Evolutionary conservation across 2,888 invertebrate genomes (phyloP).

Genomic region (Agriopis leucophaearia): DNA sequence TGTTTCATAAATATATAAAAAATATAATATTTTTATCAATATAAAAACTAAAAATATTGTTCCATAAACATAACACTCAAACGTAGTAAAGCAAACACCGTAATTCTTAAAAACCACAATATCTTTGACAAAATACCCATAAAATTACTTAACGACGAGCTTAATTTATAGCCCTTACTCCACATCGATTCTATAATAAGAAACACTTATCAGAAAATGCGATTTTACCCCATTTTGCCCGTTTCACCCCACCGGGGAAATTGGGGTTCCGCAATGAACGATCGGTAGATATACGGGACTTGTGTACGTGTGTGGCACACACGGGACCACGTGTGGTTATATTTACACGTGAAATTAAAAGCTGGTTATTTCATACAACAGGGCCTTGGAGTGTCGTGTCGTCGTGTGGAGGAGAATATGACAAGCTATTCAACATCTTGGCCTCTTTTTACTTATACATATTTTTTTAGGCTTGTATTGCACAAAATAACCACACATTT

Average conservation of each 20-base stretch:
- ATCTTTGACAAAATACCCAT: slow-evolving; percentile 25
- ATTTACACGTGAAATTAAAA: slow-evolving; percentile 29
- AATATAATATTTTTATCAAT: background rate
- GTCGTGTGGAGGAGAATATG: background rate
- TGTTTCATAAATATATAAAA: too few species aligned
- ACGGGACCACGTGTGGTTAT: slow-evolving; percentile 16
- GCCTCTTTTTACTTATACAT: background rate
- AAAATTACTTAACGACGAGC: slow-evolving; percentile 32
- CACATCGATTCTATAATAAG: slow-evolving; percentile 37
- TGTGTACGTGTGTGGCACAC: slow-evolving; percentile 15
- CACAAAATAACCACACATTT: too few species aligned
- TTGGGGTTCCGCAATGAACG: slow-evolving; percentile 30
- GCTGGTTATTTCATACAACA: slow-evolving; percentile 2
- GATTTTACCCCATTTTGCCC: slow-evolving; percentile 34
- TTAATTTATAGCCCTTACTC: slow-evolving; percentile 34
- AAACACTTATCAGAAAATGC: slow-evolving; percentile 39
- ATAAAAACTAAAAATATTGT: slow-evolving; percentile 1
- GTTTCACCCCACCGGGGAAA: slow-evolving; percentile 21
- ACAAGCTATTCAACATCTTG: background rate
- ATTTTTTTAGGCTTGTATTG: too few species aligned
- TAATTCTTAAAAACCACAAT: slow-evolving; percentile 15
- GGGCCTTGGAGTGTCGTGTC: background rate
- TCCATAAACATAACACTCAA: slow-evolving; percentile 1
- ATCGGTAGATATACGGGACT: slow-evolving; percentile 29
- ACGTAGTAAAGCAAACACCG: slow-evolving; percentile 7